Base-by-base conservation (phyloP, 2,797 vertebrate species). In the Anolis apletophallus region DNA sequence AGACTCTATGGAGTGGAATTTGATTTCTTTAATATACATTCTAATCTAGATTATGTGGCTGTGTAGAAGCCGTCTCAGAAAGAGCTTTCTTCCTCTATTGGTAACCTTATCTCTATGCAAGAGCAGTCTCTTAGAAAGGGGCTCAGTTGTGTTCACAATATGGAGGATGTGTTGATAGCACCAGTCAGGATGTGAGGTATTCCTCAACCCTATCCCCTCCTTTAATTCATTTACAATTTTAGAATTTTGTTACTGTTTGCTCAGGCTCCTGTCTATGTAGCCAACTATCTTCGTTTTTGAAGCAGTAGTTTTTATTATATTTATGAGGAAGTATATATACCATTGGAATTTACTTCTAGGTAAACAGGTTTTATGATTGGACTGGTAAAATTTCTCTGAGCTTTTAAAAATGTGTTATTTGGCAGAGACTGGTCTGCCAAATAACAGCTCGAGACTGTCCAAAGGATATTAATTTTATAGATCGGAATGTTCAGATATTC, bases 391-490 rank as follows among this genome's bases (percentile, higher is more conserved):
- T 57, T 32, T 32, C 59, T 73, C 11, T 64, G 50, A 29, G 26
- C 16, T 32, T 26, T 73, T 69, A 40, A 68, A 84, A 86, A 84
- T 87, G 14, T 81, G 32, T 61, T 80, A 82, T 81, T 52, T 67
- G 13, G 4, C 16, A 23, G 59, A 29, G 54, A 21, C 88, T 90
- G 90, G 17, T 12, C 3, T 64, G 6, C 19, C 71, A 85, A 82
- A 29, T 57, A 80, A 52, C 13, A 50, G 34, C 80, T 72, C 29
- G 75, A 81, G 36, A 67, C 50, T 52, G 10, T 84, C 76, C 84
- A 83, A 93, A 89, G 21, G 57, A 93, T 91, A 90, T 69, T 80
- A 32, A 55, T 73, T 80, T 87, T 81, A 81, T 91, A 90, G 80
- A 88, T 91, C 82, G 52, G 29, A 71, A 32, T 81, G 46, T 86